A percentile compares a stretch with the other conserved stretches of the same genome.
These are phyloP conservation scores for Galeruca laticollis DNA, from an alignment of 2,888 invertebrate genomes.

Conservation along the genomic window DNA sequence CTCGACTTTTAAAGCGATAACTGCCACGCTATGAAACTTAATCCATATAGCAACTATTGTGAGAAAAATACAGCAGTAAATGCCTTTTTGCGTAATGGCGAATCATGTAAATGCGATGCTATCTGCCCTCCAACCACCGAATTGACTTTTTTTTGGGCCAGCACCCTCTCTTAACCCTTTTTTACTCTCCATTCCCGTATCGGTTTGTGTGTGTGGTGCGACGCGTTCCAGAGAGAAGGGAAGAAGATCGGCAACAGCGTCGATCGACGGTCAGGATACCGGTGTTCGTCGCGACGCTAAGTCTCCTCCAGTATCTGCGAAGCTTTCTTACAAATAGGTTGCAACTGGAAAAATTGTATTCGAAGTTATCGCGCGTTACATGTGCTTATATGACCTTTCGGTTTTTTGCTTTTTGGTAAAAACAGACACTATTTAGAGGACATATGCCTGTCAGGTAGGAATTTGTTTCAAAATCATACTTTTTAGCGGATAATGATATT, in stretches of 20 bases:
- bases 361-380: slow-evolving; percentile 29
- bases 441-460: slow-evolving; percentile 14
- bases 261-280: slow-evolving; percentile 41
- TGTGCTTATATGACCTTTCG: slow-evolving; percentile 29
- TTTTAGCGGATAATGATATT: too few species aligned
- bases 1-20: too few species aligned
- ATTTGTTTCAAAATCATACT: too few species aligned
- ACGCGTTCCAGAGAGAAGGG: slow-evolving; percentile 14
- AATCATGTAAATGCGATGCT: too few species aligned
- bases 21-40: too few species aligned
- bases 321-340: slow-evolving; percentile 41
- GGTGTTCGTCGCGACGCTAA: slow-evolving; percentile 46
- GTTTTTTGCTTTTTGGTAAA: slow-evolving; percentile 3
- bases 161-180: not conserved
- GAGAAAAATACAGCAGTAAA: not conserved
- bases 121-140: too few species aligned
- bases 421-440: not conserved
- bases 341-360: slow-evolving; percentile 37
- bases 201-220: slow-evolving; percentile 35
- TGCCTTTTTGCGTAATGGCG: not conserved
- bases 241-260: slow-evolving; percentile 10
- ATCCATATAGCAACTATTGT: too few species aligned
- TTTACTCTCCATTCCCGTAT: slow-evolving; percentile 3
- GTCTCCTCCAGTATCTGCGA: slow-evolving; percentile 48
- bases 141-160: too few species aligned